These are phyloP conservation scores for Caenorhabditis auriculariae DNA, from an alignment of 2,888 invertebrate species.

Conservation along the genomic window DNA sequence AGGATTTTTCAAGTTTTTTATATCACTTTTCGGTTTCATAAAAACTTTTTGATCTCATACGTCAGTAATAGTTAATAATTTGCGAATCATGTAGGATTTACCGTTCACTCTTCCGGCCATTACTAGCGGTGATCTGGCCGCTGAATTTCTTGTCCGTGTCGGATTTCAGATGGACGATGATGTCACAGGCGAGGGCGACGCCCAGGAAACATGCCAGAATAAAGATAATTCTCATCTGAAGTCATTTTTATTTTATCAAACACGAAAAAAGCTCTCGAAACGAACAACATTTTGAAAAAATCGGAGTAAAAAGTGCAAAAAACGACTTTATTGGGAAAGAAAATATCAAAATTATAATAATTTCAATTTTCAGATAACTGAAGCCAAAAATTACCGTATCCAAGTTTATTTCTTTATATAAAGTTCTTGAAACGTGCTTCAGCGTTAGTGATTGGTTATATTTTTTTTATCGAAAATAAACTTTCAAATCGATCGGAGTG, in stretches of 20 bases:
- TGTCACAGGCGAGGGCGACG: slow-evolving; percentile 51
- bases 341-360: too few relatives aligned
- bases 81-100: slow-evolving; percentile 27
- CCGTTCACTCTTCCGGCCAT: slow-evolving; percentile 60
- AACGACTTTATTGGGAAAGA: too few relatives aligned
- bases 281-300: slow-evolving; percentile 1
- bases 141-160: slow-evolving; percentile 56
- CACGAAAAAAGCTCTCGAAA: background rate
- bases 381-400: too few relatives aligned
- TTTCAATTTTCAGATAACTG: slow-evolving; percentile 8
- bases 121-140: slow-evolving; percentile 56
- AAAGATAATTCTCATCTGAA: slow-evolving; percentile 27
- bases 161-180: slow-evolving; percentile 61
- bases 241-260: background rate
- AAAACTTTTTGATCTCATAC: background rate
- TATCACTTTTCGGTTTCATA: background rate
- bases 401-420: too few relatives aligned
- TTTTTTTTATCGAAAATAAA: too few relatives aligned
- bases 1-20: background rate
- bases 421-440: too few relatives aligned
- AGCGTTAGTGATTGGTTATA: too few relatives aligned
- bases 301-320: slow-evolving; percentile 2
- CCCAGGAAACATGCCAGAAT: slow-evolving; percentile 30
- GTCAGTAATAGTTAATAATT: background rate
- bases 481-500: too few relatives aligned